Conservation (phyloP, 2,797 vertebrate genomes). For the Trematomus bernacchii region DNA sequence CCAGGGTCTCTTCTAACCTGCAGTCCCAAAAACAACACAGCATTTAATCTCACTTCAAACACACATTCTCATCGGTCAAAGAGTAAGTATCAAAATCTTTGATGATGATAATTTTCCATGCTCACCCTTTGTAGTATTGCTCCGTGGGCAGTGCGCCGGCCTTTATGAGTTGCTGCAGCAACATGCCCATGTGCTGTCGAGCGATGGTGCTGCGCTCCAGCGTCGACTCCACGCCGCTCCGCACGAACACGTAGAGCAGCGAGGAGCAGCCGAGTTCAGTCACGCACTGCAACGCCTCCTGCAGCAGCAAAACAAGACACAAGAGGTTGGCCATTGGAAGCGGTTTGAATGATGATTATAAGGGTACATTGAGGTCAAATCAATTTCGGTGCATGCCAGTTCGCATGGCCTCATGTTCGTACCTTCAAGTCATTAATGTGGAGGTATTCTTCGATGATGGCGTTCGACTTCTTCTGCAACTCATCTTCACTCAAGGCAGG, state of each 20-base stretch:
- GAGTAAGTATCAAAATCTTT: neutral
- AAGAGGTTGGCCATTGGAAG: neutral
- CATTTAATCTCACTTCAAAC: neutral
- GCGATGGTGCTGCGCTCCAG: slow-evolving; percentile 95
- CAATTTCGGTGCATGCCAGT: neutral
- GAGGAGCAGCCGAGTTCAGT: slow-evolving; percentile 91
- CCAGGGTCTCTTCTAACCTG: slow-evolving; percentile 93
- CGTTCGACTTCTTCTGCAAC: slow-evolving; percentile 93
- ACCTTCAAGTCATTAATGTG: slow-evolving; percentile 99
- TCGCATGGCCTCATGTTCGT: neutral
- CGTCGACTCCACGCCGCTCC: slow-evolving; percentile 92
- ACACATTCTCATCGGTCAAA: neutral
- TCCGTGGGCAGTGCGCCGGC: slow-evolving; percentile 85
- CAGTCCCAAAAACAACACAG: neutral
- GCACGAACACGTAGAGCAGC: slow-evolving; percentile 93
- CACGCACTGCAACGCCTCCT: slow-evolving; percentile 98
- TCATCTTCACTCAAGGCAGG: slow-evolving; percentile 90
- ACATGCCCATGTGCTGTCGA: slow-evolving; percentile 90
- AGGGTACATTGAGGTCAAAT: neutral
- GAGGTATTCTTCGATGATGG: slow-evolving; percentile 96
- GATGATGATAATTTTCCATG: neutral
- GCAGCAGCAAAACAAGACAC: neutral
- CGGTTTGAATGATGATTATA: neutral
- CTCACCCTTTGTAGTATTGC: slow-evolving; percentile 97
- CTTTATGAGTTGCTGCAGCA: slow-evolving; percentile 92